Conservation (phyloP, 2,888 invertebrate genomes). For the Drosophila nr. perissopoda region DNA sequence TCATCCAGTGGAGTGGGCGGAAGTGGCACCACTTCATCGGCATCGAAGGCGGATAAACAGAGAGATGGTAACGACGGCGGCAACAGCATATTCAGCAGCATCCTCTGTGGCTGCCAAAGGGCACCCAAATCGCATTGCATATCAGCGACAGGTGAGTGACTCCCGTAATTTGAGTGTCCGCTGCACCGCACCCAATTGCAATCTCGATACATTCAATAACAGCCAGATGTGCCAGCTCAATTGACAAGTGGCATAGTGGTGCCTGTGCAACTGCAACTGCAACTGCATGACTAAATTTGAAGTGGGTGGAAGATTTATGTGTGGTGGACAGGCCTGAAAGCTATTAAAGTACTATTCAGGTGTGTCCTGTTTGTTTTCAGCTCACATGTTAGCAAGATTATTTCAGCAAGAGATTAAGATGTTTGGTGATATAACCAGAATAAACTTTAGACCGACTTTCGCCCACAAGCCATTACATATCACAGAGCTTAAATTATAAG, state of each 20-base stretch:
- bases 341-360: background rate
- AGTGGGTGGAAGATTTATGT: background rate
- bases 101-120: conserved; percentile 84
- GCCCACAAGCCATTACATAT: background rate
- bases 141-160: conserved; percentile 84
- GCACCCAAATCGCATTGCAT: conserved; percentile 85
- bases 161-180: background rate
- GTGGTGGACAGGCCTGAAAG: background rate
- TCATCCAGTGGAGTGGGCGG: conserved; percentile 33
- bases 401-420: no score
- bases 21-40: conserved; percentile 29
- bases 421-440: background rate
- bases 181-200: conserved; percentile 1
- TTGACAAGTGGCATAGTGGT: background rate
- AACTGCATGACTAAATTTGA: background rate
- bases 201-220: conserved; percentile 5
- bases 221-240: background rate
- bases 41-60: conserved; percentile 76
- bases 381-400: background rate
- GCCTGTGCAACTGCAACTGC: background rate
- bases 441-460: background rate
- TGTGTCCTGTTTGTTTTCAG: background rate
- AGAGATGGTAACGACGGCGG: conserved; percentile 70
- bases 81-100: conserved; percentile 49
- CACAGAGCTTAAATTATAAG: background rate